These are phyloP conservation scores for Margarornis squamiger DNA, from an alignment of 2,797 vertebrate species.

Conservation along the genomic window DNA sequence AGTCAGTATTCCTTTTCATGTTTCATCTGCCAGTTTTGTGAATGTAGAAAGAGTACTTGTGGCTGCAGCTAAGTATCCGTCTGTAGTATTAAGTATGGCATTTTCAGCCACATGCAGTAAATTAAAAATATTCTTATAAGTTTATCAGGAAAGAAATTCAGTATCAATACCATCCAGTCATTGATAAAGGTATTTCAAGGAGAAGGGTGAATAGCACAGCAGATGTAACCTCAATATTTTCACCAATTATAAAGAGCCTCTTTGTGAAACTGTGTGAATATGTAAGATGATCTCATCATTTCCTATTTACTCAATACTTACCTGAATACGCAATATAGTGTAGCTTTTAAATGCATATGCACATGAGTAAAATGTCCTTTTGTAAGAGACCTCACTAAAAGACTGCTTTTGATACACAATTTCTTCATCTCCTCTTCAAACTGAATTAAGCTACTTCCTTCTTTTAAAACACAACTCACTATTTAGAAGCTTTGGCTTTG, in stretches of 20 bases:
- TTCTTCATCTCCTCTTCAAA: conserved; percentile 75
- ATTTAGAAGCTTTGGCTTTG: conserved; percentile 76
- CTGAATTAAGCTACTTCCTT: conserved; percentile 75
- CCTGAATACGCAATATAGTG: conserved; percentile 77
- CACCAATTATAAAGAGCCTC: conserved; percentile 67
- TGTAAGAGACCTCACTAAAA: conserved; percentile 73
- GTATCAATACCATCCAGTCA: conserved; percentile 49
- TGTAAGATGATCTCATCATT: conserved; percentile 78
- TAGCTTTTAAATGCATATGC: conserved; percentile 76
- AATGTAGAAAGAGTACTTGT: conserved; percentile 78
- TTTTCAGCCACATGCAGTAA: conserved; percentile 39
- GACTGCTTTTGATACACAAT: conserved; percentile 72
- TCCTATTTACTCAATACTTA: conserved; percentile 79
- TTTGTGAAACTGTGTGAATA: conserved; percentile 76
- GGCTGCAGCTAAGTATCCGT: conserved; percentile 71
- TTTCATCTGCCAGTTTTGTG: conserved; percentile 85
- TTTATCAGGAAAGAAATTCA: conserved; percentile 11
- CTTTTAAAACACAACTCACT: conserved; percentile 73
- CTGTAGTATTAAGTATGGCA: conserved; percentile 65
- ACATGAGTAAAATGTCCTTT: conserved; percentile 73
- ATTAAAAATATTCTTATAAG: conserved; percentile 55
- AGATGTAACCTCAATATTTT: conserved; percentile 69
- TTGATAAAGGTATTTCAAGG: conserved; percentile 65
- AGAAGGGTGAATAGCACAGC: conserved; percentile 55
- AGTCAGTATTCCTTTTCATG: conserved; percentile 93